phyloP scores from a whole-genome alignment of 2,797 vertebrate genomes.

The Sebastes itinus region DNA sequence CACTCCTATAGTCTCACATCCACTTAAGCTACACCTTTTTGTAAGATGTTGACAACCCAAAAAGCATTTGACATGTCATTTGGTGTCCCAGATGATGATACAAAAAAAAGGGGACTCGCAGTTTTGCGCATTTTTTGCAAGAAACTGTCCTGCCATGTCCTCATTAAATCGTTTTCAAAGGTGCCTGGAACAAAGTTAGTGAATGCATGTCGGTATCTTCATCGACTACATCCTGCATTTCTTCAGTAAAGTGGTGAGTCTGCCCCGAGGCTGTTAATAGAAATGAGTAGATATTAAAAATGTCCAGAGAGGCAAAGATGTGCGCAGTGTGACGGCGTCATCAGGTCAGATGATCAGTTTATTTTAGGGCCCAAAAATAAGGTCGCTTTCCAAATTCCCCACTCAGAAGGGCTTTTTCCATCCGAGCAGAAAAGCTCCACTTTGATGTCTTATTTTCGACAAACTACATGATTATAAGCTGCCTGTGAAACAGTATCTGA shows the following conservation, averaged over 20 bases:
- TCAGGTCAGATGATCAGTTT: conserved; percentile 75
- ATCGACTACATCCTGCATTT: not conserved
- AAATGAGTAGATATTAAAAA: conserved; percentile 28
- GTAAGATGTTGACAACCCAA: not conserved
- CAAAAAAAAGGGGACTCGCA: not conserved
- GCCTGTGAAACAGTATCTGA: not conserved
- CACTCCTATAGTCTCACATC: not conserved
- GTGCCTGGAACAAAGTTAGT: not conserved
- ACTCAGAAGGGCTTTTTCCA: conserved; percentile 26
- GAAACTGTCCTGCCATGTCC: not conserved
- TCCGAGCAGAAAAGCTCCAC: not conserved
- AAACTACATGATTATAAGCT: not conserved
- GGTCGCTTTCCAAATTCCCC: conserved; percentile 62
- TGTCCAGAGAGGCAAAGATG: conserved; percentile 41
- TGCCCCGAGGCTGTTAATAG: conserved; percentile 10
- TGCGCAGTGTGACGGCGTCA: conserved; percentile 67
- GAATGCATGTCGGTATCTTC: not conserved
- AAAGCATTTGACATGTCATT: not conserved
- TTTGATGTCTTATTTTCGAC: not conserved
- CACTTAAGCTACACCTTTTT: not conserved
- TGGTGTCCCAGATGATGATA: not conserved
- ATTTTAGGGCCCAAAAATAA: conserved; percentile 79
- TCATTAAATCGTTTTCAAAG: not conserved
- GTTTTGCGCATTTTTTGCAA: not conserved
- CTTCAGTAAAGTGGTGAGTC: not conserved